Conservation (phyloP, 2,888 invertebrate genomes). For the Polyommatus iphigenia region DNA sequence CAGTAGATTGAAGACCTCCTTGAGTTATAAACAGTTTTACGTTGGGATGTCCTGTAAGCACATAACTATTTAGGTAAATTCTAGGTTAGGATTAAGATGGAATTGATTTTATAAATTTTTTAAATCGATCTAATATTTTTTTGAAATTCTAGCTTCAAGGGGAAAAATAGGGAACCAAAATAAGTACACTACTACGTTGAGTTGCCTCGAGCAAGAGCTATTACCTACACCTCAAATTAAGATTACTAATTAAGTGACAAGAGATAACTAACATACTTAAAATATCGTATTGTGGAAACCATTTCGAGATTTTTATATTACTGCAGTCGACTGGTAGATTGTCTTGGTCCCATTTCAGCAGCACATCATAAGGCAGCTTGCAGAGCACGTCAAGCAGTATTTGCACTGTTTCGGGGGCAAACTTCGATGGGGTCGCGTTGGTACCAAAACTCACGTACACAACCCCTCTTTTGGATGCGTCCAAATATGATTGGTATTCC, state of each 20-base stretch:
- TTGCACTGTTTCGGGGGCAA: constrained; percentile 43
- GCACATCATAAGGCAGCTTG: constrained; percentile 53
- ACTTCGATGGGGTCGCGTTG: constrained; percentile 46
- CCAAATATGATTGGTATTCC: constrained; percentile 53
- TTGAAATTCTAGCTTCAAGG: too few species aligned
- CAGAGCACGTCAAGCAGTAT: constrained; percentile 52
- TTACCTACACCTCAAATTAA: too few species aligned
- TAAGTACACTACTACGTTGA: too few species aligned
- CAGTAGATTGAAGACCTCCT: constrained; percentile 64
- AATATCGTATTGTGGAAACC: constrained; percentile 59
- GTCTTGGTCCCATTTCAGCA: constrained; percentile 61
- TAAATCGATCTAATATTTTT: too few species aligned
- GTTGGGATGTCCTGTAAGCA: constrained; percentile 58
- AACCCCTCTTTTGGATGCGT: constrained; percentile 53
- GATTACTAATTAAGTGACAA: too few species aligned
- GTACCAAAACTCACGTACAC: constrained; percentile 61
- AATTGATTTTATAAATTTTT: too few species aligned
- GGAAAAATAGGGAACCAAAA: too few species aligned
- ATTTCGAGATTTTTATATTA: constrained; percentile 57
- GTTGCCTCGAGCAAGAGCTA: too few species aligned
- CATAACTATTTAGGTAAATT: neutral
- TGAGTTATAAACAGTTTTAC: constrained; percentile 63
- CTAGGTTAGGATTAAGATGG: neutral
- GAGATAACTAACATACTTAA: constrained; percentile 50
- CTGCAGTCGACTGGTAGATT: constrained; percentile 47